Evolutionary conservation across 2,888 invertebrate genomes (phyloP), one percentile per base, ranked within the genome.

Genomic region (Calephelis perditalis): DNA sequence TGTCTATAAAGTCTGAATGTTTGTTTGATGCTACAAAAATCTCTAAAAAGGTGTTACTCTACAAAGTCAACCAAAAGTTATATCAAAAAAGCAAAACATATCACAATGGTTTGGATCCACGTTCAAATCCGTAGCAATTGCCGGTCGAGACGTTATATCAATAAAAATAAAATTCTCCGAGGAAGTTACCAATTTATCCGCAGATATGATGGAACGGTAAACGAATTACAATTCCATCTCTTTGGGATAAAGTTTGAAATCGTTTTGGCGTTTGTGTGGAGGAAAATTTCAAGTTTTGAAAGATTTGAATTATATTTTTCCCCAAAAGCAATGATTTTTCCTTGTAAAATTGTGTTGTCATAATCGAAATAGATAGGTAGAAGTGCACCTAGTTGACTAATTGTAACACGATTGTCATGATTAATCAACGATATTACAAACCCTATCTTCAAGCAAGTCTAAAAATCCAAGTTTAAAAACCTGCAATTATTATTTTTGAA

Each of bases 91-190:
- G 10, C 52, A 6, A 35, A 5, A 52, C 15, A 35, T 11, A 36
- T 3, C 6, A 40, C 40, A 35, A 52, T 59, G 65, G 59, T 67
- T 71, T 64, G 57, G 70, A 86, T 84, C 82, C 81, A 81, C 74
- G 78, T 79, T 77, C 77, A 86, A 86, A 86, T 84, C 85, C 80
- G 81, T 76, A 81, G 78, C 84, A 85, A 86, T 87, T 86, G 86
- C 82, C 75, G 78, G 75, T 76, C 52, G 75, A 75, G 77, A 77
- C 79, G 82, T 78, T 82, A 86, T 86, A 81, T 86, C 86, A 88
- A 87, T 86, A 85, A 86, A 86, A 86, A 87, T 85, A 87, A 84
- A 87, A 86, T 84, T 84, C 79, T 76, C 77, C 76, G 78, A 85
- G 88, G 88, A 88, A 84, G 87, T 84, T 71, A 76, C 81, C 88